Percentiles rank a stretch among this genome's conserved stretches.
phyloP scores from a whole-genome alignment of 2,113 vertebrate species.

The Hystrix cristata region DNA sequence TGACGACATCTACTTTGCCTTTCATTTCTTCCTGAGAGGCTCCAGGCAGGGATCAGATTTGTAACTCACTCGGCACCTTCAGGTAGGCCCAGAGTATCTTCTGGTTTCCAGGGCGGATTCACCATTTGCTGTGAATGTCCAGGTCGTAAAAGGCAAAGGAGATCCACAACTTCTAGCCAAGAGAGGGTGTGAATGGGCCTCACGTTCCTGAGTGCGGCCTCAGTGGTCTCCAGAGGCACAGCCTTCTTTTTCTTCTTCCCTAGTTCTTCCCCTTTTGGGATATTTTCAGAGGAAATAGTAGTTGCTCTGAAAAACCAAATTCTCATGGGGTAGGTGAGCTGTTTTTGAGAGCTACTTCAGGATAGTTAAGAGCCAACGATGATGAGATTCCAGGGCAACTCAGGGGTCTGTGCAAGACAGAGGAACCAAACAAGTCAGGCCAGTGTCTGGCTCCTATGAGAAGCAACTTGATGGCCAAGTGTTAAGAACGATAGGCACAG shows the following conservation, averaged over 20 bases:
- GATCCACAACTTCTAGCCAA: background rate
- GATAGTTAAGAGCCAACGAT: background rate
- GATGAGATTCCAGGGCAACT: background rate
- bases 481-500: background rate
- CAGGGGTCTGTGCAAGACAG: background rate
- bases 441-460: background rate
- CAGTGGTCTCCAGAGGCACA: background rate
- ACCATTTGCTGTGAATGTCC: background rate
- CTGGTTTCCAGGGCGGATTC: background rate
- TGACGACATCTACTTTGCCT: background rate
- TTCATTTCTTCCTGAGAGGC: background rate
- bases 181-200: background rate
- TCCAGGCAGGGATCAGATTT: slow-evolving; percentile 37
- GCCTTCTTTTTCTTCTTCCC: background rate
- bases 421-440: background rate
- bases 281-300: background rate
- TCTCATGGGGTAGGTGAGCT: background rate
- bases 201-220: background rate
- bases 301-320: background rate
- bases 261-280: background rate
- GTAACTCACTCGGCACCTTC: background rate
- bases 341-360: background rate
- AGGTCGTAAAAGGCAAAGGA: background rate
- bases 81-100: slow-evolving; percentile 32
- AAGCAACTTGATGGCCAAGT: background rate